Evolutionary conservation across 1,140 invertebrate species (phyloP), one percentile per base, ranked within the genome.

Genomic region (Alviniconcha marisindica): DNA sequence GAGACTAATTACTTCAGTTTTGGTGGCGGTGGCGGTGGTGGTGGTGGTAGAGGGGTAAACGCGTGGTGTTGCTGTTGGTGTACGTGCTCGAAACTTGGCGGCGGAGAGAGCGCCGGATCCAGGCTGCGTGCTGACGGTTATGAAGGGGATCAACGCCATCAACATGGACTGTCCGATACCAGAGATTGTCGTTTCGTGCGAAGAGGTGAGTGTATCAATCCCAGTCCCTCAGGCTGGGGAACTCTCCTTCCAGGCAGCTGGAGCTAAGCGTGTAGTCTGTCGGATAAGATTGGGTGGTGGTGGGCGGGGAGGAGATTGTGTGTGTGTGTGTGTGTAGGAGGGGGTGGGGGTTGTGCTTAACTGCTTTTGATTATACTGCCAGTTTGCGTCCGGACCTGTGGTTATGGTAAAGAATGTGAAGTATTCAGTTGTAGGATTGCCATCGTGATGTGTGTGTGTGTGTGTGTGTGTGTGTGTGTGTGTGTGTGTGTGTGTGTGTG

Each of bases 191-290:
- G 81, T 86, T n/a, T 79, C 85, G 28, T 86, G 85, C 69, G 79
- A 84, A 69, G 85, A 86, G 85, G 85, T 86, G 69, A 77, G 85
- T n/a, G n/a, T n/a, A n/a, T n/a, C n/a, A n/a, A n/a, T n/a, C n/a
- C n/a, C n/a, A n/a, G n/a, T n/a, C n/a, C n/a, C n/a, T n/a, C n/a
- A n/a, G n/a, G n/a, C n/a, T n/a, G n/a, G n/a, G n/a, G n/a, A n/a
- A n/a, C n/a, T n/a, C n/a, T n/a, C n/a, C n/a, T n/a, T n/a, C n/a
- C n/a, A n/a, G n/a, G n/a, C n/a, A 33, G 24, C 1, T 2, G 14
- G 44, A 1, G 24, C 18, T 15, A 28, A 33, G 5, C 66, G 21
- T 31, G 36, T 14, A 31, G 28, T 10, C n/a, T 21, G 60, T 31
- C n/a, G 60, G 12, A 15, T 66, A 24, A 10, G n/a, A n/a, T 51